A percentile compares a stretch with the other conserved stretches of the same genome.
phyloP scores from a whole-genome alignment of 2,888 invertebrate genomes.

The Syritta pipiens region DNA sequence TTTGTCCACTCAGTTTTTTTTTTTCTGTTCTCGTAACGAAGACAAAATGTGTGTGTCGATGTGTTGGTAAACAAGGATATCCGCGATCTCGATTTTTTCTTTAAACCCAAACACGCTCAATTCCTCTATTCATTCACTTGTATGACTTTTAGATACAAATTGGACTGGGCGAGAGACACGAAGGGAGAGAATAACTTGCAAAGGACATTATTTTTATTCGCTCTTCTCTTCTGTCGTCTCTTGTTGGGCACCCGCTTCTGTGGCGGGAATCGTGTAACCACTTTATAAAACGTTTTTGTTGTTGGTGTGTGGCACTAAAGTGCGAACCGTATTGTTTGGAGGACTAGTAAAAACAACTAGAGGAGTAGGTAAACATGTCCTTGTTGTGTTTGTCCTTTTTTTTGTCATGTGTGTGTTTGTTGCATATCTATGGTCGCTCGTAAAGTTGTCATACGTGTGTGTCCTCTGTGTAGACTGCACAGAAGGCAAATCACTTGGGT shows the following conservation, averaged over 20 bases:
- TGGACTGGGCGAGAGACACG: not conserved
- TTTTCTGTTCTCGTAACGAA: constrained; percentile 18
- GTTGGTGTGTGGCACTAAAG: constrained; percentile 5
- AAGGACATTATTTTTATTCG: constrained; percentile 1
- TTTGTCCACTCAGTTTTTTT: not conserved
- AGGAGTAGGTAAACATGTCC: constrained; percentile 40
- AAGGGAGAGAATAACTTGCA: constrained; percentile 9
- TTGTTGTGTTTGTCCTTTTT: constrained; percentile 12
- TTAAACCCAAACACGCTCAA: not conserved
- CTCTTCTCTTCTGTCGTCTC: no score
- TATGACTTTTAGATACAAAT: not conserved
- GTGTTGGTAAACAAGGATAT: constrained; percentile 23
- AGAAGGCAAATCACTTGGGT: constrained; percentile 28
- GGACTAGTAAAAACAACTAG: constrained; percentile 16
- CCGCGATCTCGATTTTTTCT: constrained; percentile 31
- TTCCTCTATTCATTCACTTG: constrained; percentile 17
- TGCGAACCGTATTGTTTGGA: constrained; percentile 34
- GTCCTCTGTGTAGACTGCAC: constrained; percentile 14
- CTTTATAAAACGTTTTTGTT: constrained; percentile 24
- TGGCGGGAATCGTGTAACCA: not conserved
- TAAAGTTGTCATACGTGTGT: constrained; percentile 40
- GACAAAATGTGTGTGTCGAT: constrained; percentile 40
- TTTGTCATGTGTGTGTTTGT: not conserved
- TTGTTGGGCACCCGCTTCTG: no score
- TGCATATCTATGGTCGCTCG: constrained; percentile 25